A percentile compares a stretch with the other conserved stretches of the same genome.
Conservation (phyloP, 2,113 vertebrate species). For the Oreotrochilus melanogaster region DNA sequence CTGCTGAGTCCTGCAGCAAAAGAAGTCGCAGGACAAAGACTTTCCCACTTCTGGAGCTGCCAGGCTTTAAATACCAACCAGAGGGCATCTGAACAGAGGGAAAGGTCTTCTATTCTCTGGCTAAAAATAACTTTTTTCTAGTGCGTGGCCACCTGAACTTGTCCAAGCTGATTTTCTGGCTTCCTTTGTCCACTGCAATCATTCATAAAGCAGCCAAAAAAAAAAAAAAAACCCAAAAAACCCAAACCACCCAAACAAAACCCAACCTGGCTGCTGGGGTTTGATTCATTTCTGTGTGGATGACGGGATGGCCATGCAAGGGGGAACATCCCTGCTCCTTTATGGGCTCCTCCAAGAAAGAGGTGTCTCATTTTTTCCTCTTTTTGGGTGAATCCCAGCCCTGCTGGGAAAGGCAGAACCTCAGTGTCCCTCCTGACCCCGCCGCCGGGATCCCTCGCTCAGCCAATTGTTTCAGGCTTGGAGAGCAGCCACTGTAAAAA, state of each 20-base stretch:
- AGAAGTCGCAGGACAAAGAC: not conserved
- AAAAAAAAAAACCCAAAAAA: not conserved
- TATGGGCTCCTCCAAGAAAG: not conserved
- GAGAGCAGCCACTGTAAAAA: not conserved
- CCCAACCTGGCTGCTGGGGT: not conserved
- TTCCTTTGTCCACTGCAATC: not conserved
- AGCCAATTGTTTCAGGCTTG: not conserved
- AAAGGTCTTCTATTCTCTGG: not conserved
- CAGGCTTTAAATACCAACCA: not conserved
- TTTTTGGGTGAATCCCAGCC: not conserved
- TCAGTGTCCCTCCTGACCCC: not conserved
- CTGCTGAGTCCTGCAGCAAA: not conserved
- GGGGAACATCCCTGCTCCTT: not conserved
- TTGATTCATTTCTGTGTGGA: not conserved
- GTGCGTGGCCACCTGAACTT: not conserved
- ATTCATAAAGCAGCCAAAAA: not conserved
- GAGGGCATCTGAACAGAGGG: not conserved
- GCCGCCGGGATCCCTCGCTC: rapidly evolving
- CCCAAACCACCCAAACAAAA: too few species aligned
- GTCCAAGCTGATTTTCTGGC: not conserved
- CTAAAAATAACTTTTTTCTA: slow-evolving; percentile 1
- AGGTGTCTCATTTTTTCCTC: not conserved
- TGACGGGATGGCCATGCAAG: rapidly evolving
- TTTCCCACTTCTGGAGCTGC: not conserved
- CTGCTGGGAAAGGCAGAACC: not conserved